A percentile compares a stretch with the other conserved stretches of the same genome.
Evolutionary conservation across 2,797 vertebrate species (phyloP).

Genomic region (Nyctalus aviator): DNA sequence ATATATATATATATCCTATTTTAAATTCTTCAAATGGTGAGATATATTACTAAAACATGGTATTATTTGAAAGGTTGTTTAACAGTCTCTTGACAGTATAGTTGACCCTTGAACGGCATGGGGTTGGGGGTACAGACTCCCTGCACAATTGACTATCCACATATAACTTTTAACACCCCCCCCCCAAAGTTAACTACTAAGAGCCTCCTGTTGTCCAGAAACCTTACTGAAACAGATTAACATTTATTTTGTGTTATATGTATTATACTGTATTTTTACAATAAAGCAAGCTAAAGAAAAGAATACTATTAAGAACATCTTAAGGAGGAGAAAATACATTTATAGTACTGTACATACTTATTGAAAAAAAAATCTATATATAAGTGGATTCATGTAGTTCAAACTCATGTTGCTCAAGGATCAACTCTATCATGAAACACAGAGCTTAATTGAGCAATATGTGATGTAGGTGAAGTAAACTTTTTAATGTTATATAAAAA

Average conservation of each 20-base stretch:
- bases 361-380: not conserved
- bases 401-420: not conserved
- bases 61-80: slow-evolving; percentile 51
- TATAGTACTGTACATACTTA: not conserved
- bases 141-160: not conserved
- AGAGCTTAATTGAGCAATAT: not conserved
- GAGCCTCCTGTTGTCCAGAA: not conserved
- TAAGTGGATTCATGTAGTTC: not conserved
- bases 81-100: not conserved
- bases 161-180: not conserved
- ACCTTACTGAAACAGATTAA: not conserved
- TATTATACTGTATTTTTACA: not conserved
- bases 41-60: not conserved
- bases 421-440: not conserved
- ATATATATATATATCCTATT: slow-evolving; percentile 21
- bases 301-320: not conserved
- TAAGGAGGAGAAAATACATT: not conserved
- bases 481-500: not conserved
- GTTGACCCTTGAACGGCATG: not conserved
- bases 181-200: not conserved
- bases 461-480: not conserved
- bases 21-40: slow-evolving; percentile 60
- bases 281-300: not conserved
- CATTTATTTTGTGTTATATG: not conserved
- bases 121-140: not conserved